Base-by-base conservation (phyloP, 2,888 invertebrate species). In the Diabrotica balteata region DNA sequence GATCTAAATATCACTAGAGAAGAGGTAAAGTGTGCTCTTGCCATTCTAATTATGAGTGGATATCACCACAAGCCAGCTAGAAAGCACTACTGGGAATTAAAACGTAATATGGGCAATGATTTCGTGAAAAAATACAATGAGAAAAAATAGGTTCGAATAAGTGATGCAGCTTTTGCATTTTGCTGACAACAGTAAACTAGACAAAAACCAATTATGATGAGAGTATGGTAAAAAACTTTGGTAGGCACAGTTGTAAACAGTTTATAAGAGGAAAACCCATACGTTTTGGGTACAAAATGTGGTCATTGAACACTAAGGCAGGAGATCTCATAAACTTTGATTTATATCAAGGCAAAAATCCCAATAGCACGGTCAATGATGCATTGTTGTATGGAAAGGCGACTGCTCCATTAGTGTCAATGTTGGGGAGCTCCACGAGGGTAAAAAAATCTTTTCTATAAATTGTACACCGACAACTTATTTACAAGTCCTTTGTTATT, bases 381-480 rank as follows among this genome's bases (percentile, higher is more conserved):
- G 46, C 1, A 46, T 1, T 46, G 46, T 10, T 46, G 10, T 8
- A 46, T 46, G 46, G 46, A 46, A 46, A 2, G 46, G 46, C 46
- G 46, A 46, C 10, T 46, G 46, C 46, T 46, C 2, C 2, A 7
- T 46, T 46, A 46, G 46, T 46, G 10, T 46, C 46, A 46, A 46
- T 46, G 46, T 46, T 46, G 7, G 46, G 10, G 46, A 46, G 46
- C 46, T 46, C 10, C 46, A 1, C 46, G 46, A 46, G 10, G 46
- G 7, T 46, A 46, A 46, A 2, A 46, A 46, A 46, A 46, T 8
- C 1, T 46, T 46, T 46, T 2, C 2, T 46, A 46, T 46, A 46
- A 46, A 46, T 46, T 46, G 46, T 46, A 72, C 17, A 57, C 57
- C n/a, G 3, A 22, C 11, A 8, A 17, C n/a, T 52, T 22, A 52